Conservation (phyloP, 2,113 vertebrate species). For the Heteronetta atricapilla region DNA sequence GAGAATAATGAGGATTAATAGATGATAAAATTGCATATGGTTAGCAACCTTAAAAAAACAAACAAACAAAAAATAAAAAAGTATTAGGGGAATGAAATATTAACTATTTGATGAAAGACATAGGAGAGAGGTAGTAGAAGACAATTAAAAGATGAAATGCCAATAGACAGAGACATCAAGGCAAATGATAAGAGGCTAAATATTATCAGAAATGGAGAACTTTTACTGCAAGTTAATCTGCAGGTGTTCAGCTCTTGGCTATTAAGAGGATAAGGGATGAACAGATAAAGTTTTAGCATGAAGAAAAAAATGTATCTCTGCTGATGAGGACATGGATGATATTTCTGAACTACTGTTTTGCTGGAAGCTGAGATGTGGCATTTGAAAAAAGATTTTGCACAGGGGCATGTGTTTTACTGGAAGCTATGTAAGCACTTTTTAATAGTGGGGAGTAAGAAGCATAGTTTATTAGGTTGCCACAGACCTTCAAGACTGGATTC, state of each 20-base stretch:
- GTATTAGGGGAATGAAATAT: background rate
- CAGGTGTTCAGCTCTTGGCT: background rate
- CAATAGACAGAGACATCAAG: background rate
- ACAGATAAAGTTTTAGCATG: background rate
- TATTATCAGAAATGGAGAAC: background rate
- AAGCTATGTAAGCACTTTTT: background rate
- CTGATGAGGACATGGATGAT: background rate
- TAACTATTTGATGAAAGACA: background rate
- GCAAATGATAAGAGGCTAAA: background rate
- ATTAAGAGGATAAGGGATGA: background rate
- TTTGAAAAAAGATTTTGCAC: background rate
- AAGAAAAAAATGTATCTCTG: background rate
- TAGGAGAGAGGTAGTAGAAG: background rate
- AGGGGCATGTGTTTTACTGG: background rate
- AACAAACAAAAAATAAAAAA: background rate
- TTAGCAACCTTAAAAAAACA: background rate
- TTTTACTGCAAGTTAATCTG: conserved; percentile 17
- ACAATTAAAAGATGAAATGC: background rate
- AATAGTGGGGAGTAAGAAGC: background rate
- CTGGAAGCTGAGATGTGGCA: background rate
- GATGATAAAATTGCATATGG: background rate
- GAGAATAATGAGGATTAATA: background rate
- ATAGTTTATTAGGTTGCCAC: background rate
- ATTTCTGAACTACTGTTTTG: background rate
- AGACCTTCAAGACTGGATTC: background rate